These are phyloP conservation scores for Galago senegalensis DNA, from an alignment of 2,797 vertebrate species.

Conservation along the genomic window DNA sequence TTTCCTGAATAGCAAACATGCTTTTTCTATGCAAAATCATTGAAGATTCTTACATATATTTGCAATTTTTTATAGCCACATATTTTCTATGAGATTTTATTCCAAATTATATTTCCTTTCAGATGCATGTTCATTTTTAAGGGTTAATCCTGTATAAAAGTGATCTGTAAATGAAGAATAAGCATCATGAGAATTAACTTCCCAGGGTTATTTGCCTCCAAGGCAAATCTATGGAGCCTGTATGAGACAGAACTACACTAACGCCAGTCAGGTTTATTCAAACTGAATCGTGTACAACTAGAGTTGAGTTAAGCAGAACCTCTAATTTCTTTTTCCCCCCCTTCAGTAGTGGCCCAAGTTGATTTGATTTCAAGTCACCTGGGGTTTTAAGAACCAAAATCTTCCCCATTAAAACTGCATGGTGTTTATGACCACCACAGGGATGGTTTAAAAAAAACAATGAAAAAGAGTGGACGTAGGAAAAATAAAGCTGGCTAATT, in stretches of 20 bases:
- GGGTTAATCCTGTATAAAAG: slow-evolving; percentile 55
- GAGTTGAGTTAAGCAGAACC: slow-evolving; percentile 38
- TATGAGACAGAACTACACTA: background rate
- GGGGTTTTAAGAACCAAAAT: slow-evolving; percentile 74
- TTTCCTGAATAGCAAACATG: slow-evolving; percentile 14
- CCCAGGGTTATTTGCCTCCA: slow-evolving; percentile 51
- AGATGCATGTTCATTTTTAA: background rate
- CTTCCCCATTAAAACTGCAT: slow-evolving; percentile 75
- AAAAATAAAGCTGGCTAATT: slow-evolving; percentile 87
- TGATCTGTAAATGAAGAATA: slow-evolving; percentile 55
- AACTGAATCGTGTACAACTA: slow-evolving; percentile 57
- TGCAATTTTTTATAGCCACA: background rate
- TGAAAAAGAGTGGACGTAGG: slow-evolving; percentile 82
- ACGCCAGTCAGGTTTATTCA: slow-evolving; percentile 47
- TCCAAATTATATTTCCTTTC: slow-evolving; percentile 68
- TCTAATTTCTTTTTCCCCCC: slow-evolving; percentile 34
- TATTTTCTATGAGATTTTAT: slow-evolving; percentile 67
- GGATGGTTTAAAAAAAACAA: slow-evolving; percentile 78
- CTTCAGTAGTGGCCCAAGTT: slow-evolving; percentile 59
- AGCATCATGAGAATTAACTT: slow-evolving; percentile 71
- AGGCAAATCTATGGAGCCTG: slow-evolving; percentile 37
- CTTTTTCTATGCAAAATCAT: background rate
- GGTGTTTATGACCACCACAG: slow-evolving; percentile 81
- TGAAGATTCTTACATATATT: background rate
- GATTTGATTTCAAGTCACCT: slow-evolving; percentile 76